Evolutionary conservation across 2,113 vertebrate genomes (phyloP).

Genomic region (Rhinopomastus cyanomelas): DNA sequence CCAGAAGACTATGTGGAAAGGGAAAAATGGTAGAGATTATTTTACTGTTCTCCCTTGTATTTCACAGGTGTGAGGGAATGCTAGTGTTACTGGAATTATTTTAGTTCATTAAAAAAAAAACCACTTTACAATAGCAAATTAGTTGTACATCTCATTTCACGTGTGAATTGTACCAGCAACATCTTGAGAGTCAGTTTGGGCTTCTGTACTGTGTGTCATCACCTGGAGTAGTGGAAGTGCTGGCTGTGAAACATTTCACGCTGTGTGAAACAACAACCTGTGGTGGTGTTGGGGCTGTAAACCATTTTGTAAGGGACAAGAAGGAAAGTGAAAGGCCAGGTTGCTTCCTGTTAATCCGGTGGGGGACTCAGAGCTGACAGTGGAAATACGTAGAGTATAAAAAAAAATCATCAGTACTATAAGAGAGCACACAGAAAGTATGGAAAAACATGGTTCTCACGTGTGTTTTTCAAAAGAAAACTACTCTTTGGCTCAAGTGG

Average conservation of each 20-base stretch:
- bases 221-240: not conserved
- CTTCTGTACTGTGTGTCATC: not conserved
- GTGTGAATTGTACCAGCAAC: not conserved
- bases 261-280: fast-evolving
- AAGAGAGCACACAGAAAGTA: not conserved
- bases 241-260: not conserved
- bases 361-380: not conserved
- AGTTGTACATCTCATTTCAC: not conserved
- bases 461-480: not conserved
- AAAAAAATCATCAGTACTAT: not conserved
- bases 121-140: not conserved
- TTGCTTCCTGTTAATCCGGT: not conserved
- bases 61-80: not conserved
- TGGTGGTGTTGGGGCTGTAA: not conserved
- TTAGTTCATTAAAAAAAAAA: not conserved
- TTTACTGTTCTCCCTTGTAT: not conserved
- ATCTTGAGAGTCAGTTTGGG: not conserved
- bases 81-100: not conserved
- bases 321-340: not conserved
- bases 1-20: not conserved
- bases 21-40: not conserved
- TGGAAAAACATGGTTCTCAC: not conserved
- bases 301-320: not conserved
- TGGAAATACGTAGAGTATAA: not conserved
- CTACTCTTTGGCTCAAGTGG: not conserved